Evolutionary conservation across 2,888 invertebrate genomes (phyloP), one percentile per base, ranked within the genome.

Genomic region (Nephrotoma appendiculata): DNA sequence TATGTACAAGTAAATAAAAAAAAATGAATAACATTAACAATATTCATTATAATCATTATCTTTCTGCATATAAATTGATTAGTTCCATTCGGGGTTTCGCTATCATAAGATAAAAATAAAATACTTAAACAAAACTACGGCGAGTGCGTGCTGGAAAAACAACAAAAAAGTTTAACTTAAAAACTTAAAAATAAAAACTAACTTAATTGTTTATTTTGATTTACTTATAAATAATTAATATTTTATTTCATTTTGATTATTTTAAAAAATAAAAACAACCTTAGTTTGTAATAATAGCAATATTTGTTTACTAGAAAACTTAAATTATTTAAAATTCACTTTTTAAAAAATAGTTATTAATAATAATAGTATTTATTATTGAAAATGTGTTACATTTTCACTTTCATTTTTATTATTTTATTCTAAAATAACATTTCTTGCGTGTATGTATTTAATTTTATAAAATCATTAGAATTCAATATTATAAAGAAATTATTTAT

Each of bases 191-290:
- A 71, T 71, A 71, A 71, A 71, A 71, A 71, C 71, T 71, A 71
- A 71, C 31, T 71, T 71, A 71, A 71, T 9, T 71, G 48, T 85
- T 85, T 86, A 42, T 87, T 41, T 87, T 43, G 42, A 41, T 86
- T 86, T 87, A 86, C 31, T 86, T 87, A 44, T 86, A 44, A 86
- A 86, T 83, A 86, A 86, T 86, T 86, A 85, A 44, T 31, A 42
- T 42, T 83, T 41, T 44, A 44, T 83, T 86, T 45, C 86, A 44
- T 57, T 43, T 45, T 87, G 31, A n/a, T 71, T 71, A 71, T 71
- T 71, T 71, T 71, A 71, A 71, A 71, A 71, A 71, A 71, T 71
- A 71, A 71, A 71, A 71, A 71, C 71, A 71, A 71, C 71, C 71
- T 71, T 71, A 71, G 71, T 71, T 71, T 31, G 31, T 71, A 71